Base-by-base conservation (phyloP, 2,888 invertebrate genomes). In the Eurois occulta region DNA sequence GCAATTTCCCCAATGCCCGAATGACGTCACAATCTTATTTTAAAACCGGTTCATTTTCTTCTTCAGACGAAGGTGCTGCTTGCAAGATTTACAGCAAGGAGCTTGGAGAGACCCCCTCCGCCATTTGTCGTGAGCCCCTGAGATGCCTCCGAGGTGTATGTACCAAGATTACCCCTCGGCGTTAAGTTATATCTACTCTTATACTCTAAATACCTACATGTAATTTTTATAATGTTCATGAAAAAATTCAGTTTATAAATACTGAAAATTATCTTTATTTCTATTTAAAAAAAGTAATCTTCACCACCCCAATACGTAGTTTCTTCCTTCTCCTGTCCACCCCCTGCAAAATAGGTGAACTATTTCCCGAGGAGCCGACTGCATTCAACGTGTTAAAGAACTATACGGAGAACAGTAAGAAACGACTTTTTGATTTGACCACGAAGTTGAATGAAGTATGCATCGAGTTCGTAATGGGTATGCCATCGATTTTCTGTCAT, bases 51-150 rank as follows among this genome's bases (percentile, higher is more conserved):
- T n/a, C 66, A 5, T 70, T 70, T 52, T 78, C 2, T 58, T 66
- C 32, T 78, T 24, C 92, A 96, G 96, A 85, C 76, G 94, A 95
- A 84, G 91, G 91, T 32, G 88, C 89, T 1, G 91, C 93, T 1
- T 96, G 96, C 91, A 96, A 95, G 89, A 90, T 86, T 1, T 96
- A 96, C 93, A 95, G 95, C 92, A 94, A 94, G 85, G 96, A 96
- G 73, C 82, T 95, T 2, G 96, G 96, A 71, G 95, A 95, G 80
- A 96, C 96, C 35, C 96, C 96, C 2, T 93, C 94, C 3, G 94
- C 95, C 60, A 84, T 96, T n/a, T 96, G 96, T 84, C 91, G 91
- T 2, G 93, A 94, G 2, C 94, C 95, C 1, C 91, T 96, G 48
- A 88, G 82, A 70, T 96, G 96, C 72, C 88, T 93, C 28, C 89